A percentile compares a stretch with the other conserved stretches of the same genome.
phyloP scores from a whole-genome alignment of 92 coral and sea anemone species.

The Bergia sp. region DNA sequence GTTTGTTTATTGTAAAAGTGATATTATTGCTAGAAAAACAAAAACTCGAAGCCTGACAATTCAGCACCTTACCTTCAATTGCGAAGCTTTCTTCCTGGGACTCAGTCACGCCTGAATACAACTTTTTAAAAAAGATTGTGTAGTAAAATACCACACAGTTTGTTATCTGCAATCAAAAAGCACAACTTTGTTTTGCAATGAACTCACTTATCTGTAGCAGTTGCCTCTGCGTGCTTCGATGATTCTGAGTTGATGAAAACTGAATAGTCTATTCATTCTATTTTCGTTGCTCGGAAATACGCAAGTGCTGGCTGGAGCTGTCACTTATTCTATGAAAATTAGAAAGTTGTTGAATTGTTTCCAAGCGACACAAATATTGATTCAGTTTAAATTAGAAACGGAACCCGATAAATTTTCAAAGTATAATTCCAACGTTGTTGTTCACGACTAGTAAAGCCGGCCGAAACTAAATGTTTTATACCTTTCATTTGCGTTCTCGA shows the following conservation, averaged over 20 bases:
- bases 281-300: neutral
- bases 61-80: neutral
- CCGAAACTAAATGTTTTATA: too few species aligned
- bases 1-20: neutral
- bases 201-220: neutral
- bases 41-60: neutral
- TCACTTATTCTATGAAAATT: neutral
- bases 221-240: neutral
- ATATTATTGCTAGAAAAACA: neutral
- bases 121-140: too few species aligned
- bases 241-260: too few species aligned
- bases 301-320: neutral
- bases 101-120: neutral
- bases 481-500: neutral
- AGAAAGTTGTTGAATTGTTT: neutral
- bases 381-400: neutral
- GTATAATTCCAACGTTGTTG: too few species aligned
- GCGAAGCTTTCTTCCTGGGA: neutral
- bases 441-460: neutral
- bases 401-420: neutral
- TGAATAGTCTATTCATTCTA: too few species aligned
- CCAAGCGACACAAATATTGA: neutral
- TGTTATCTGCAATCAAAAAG: neutral
- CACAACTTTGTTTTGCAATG: neutral
- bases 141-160: too few species aligned